phyloP scores from a whole-genome alignment of 2,888 invertebrate species.

The Aricia artaxerxes region DNA sequence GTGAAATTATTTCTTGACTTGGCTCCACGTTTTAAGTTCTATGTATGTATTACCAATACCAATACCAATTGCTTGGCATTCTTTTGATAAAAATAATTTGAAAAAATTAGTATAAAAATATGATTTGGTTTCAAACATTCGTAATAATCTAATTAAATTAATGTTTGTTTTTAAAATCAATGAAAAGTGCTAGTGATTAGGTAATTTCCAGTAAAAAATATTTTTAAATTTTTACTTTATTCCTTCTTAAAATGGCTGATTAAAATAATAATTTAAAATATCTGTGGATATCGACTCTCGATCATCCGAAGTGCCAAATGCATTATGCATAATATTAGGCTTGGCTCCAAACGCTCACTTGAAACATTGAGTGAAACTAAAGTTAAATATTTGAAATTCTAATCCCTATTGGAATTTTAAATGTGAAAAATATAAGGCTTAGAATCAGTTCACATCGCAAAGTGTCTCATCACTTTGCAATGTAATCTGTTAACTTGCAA shows the following conservation, averaged over 20 bases:
- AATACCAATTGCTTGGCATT: neutral
- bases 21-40: neutral
- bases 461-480: too few species aligned
- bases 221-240: neutral
- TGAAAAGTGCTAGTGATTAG: too few species aligned
- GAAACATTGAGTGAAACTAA: neutral
- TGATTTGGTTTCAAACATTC: too few species aligned
- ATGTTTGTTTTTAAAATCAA: too few species aligned
- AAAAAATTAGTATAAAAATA: neutral
- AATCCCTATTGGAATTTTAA: neutral
- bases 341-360: neutral
- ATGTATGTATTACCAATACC: neutral
- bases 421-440: neutral
- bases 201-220: too few species aligned
- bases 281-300: neutral
- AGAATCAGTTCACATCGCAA: too few species aligned
- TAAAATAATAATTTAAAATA: neutral
- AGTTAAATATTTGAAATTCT: conserved; percentile 2
- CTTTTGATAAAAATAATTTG: neutral
- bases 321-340: neutral
- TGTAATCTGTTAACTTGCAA: too few species aligned
- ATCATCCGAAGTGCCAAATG: neutral
- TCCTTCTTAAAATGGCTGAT: neutral
- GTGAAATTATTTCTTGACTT: neutral
- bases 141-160: too few species aligned